Percentiles rank a stretch among this genome's conserved stretches.
These are phyloP conservation scores for Pseudomugil tenellus DNA, from an alignment of 2,797 vertebrate species.

Conservation along the genomic window DNA sequence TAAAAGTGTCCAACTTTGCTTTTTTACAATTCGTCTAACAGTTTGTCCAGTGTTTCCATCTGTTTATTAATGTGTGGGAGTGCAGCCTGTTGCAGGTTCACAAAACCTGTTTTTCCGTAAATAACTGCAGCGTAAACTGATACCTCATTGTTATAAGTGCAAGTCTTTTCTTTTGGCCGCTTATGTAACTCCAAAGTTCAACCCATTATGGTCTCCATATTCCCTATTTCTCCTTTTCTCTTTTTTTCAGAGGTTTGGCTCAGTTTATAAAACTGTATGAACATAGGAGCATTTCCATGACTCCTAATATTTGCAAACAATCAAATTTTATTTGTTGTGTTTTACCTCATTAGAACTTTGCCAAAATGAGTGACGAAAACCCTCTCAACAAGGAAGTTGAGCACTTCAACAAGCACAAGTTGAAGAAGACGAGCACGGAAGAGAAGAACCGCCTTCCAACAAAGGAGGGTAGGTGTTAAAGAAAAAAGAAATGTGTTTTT, in stretches of 20 bases:
- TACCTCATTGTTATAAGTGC: not conserved
- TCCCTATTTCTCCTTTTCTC: slow-evolving; percentile 4
- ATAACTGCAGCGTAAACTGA: slow-evolving; percentile 21
- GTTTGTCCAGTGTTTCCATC: not conserved
- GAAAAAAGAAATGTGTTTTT: not conserved
- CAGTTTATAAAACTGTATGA: slow-evolving; percentile 31
- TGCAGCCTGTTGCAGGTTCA: too few species aligned
- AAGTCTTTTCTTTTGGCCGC: slow-evolving; percentile 17
- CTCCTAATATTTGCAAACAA: not conserved
- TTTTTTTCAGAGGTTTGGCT: slow-evolving; percentile 9
- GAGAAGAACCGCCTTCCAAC: slow-evolving; percentile 71
- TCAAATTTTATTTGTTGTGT: not conserved
- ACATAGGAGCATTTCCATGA: slow-evolving; percentile 21
- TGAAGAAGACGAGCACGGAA: slow-evolving; percentile 63
- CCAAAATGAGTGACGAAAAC: slow-evolving; percentile 69
- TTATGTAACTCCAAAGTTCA: slow-evolving; percentile 29
- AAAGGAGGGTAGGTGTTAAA: slow-evolving; percentile 65
- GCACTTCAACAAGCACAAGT: slow-evolving; percentile 58
- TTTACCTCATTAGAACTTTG: slow-evolving; percentile 44
- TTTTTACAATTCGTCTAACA: not conserved
- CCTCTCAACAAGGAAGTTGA: slow-evolving; percentile 61
- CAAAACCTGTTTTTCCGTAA: not conserved
- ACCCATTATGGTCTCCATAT: not conserved
- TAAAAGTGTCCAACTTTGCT: not conserved
- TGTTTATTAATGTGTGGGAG: not conserved